Base-by-base conservation (phyloP, 2,113 vertebrate genomes). In the Trogon melanurus region DNA sequence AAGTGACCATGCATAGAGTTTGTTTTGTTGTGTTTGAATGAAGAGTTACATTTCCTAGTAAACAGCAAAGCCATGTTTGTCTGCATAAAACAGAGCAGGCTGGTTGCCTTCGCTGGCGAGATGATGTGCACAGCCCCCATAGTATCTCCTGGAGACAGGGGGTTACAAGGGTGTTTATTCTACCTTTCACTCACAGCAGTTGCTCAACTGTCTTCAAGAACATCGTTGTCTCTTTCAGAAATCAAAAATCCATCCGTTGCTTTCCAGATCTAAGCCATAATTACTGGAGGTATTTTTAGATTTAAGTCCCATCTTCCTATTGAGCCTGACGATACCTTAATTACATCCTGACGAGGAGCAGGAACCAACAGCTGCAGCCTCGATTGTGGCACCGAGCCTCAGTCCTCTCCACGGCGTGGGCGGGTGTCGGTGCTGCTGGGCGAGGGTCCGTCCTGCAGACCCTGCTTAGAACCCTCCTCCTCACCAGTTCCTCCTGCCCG, bases 251-350 rank as follows among this genome's bases (percentile, higher is more conserved):
- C 67, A 85, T 85, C 75, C 27, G 0, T 80, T 87, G 32, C 71
- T 90, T 94, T 58, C 91, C 51, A 50, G 75, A 82, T 86, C 91
- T 88, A 97, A 96, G 88, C 96, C 95, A 4, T 96, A 97, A 98
- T 98, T 98, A 98, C 58, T 66, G 48, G 78, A 61, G 27, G 45
- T 97, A 98, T 97, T 98, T 98, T 98, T 97, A 98, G 97, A 75
- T 60, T 90, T 92, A 97, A 97, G 76, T 92, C 69, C 54, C 91
- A 86, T 96, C 94, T 98, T 97, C 67, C 79, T 84, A 79, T 92
- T 94, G 79, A 85, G 41, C 70, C 83, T 97, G 97, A 95, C 38
- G 25, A 82, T 85, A 96, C 91, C 57, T 95, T 97, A 97, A 97
- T 98, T 96, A 95, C 67, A 97, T 91, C 91, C 90, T 97, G 81